Evolutionary conservation across 2,113 vertebrate species (phyloP).

Genomic region (Chlamydotis undulata): DNA sequence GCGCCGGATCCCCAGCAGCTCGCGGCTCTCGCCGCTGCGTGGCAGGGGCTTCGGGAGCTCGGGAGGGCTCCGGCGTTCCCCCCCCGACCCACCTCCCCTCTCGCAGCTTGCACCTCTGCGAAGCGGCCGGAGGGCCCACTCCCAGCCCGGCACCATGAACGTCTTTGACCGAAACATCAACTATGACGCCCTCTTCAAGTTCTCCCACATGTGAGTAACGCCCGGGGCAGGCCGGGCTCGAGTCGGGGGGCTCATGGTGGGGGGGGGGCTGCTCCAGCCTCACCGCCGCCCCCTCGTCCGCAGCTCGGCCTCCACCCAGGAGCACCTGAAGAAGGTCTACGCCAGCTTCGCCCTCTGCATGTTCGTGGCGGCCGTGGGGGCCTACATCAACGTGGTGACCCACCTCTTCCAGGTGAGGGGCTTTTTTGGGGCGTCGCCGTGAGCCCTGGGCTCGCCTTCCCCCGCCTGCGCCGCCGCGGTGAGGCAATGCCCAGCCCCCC

Average conservation of each 20-base stretch:
- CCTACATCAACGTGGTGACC: constrained; percentile 88
- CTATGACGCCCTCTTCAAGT: constrained; percentile 89
- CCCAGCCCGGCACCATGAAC: constrained; percentile 81
- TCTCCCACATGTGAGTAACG: constrained; percentile 91
- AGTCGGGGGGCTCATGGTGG: accelerated
- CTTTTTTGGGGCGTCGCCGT: accelerated
- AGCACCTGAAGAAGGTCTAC: constrained; percentile 96
- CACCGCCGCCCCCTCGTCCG: not conserved
- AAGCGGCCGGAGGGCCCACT: not conserved
- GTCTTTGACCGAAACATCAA: constrained; percentile 92
- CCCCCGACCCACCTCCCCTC: accelerated
- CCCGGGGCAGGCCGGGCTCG: accelerated
- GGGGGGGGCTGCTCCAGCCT: not conserved
- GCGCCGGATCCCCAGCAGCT: not conserved
- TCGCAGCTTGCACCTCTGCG: not conserved
- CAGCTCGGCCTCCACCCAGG: constrained; percentile 92
- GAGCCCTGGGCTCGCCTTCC: accelerated
- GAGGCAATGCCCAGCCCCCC: not conserved
- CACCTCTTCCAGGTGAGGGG: constrained; percentile 87
- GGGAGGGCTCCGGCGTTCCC: accelerated
- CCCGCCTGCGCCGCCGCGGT: accelerated
- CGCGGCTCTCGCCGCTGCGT: accelerated
- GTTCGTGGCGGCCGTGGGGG: constrained; percentile 87
- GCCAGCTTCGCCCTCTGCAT: constrained; percentile 90
- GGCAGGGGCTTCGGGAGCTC: not conserved